phyloP scores from a whole-genome alignment of 2,888 invertebrate species.

The Bombyx huttoni region DNA sequence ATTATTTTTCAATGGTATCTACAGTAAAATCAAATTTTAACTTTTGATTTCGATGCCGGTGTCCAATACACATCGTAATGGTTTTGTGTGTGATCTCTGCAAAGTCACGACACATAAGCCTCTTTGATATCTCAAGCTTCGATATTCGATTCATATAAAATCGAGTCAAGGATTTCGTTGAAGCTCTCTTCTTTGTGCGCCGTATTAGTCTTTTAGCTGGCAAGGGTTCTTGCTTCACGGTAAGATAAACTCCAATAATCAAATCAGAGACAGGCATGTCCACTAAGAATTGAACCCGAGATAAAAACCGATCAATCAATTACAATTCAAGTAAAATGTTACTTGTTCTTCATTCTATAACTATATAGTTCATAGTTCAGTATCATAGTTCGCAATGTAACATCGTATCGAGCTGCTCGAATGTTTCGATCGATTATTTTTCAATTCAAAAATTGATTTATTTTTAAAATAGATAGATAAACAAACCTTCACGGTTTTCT shows the following conservation, averaged over 20 bases:
- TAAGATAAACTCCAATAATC: neutral
- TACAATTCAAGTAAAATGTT: too few species aligned
- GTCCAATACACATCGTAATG: neutral
- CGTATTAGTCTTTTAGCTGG: neutral
- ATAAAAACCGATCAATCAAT: too few species aligned
- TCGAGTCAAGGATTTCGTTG: slow-evolving; percentile 8
- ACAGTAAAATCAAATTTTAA: too few species aligned
- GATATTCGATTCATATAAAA: slow-evolving; percentile 12
- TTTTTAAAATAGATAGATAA: too few species aligned
- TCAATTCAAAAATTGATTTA: too few species aligned
- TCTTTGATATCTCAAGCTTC: slow-evolving; percentile 15
- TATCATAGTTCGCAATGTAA: too few species aligned
- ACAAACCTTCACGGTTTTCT: too few species aligned
- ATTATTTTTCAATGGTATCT: neutral
- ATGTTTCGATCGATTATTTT: too few species aligned
- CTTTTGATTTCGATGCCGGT: too few species aligned
- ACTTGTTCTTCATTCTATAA: too few species aligned
- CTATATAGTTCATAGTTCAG: too few species aligned
- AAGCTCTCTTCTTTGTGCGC: slow-evolving; percentile 7
- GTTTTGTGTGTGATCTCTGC: slow-evolving; percentile 3
- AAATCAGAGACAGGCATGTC: neutral
- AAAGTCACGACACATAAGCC: slow-evolving; percentile 13
- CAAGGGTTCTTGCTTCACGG: neutral
- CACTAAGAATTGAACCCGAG: neutral
- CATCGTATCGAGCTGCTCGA: too few species aligned